Evolutionary conservation across 2,797 vertebrate genomes (phyloP), one percentile per base, ranked within the genome.

Genomic region (Megalops cyprinoides): DNA sequence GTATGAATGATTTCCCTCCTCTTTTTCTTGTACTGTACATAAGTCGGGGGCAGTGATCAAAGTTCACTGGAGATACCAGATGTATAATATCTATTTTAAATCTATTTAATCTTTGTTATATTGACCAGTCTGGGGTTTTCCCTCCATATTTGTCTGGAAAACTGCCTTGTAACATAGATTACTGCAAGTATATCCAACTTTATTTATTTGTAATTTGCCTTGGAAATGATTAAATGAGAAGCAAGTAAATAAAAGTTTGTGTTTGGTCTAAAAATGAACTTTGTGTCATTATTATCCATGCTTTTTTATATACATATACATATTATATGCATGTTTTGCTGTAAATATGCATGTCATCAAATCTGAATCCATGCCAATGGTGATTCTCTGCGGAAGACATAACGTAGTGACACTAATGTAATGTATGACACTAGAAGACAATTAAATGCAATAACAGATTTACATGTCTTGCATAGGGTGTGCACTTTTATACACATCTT

Each of bases 201-300:
- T 95, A 92, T 95, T 95, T 95, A 93, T 95, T 94, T 94, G 91
- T 93, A 93, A 94, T 86, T 93, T 92, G 85, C 82, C 81, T 87
- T 85, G 76, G 78, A 83, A 82, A 82, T 75, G 28, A 81, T 86
- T 48, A 51, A 80, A 83, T 86, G 4, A 88, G 25, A 34, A 62
- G 62, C n/a, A 71, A 79, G 71, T 81, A 78, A 93, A 90, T 90
- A 90, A 92, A 92, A 58, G 65, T 84, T 85, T 86, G 76, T 82
- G 84, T 88, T 86, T 84, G 81, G 82, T 89, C 84, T 86, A 23
- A 46, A 44, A 69, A 69, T 9, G 3, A 55, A 60, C 60, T 56
- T 48, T 18, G 42, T 58, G n/a, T 4, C n/a, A n/a, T n/a, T 58
- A 4, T 58, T 58, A n/a, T 58, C n/a, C 18, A 12, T n/a, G n/a